Percentiles rank a stretch among this genome's conserved stretches.
phyloP scores from a whole-genome alignment of 2,113 vertebrate genomes.

The Notothenia rossii region DNA sequence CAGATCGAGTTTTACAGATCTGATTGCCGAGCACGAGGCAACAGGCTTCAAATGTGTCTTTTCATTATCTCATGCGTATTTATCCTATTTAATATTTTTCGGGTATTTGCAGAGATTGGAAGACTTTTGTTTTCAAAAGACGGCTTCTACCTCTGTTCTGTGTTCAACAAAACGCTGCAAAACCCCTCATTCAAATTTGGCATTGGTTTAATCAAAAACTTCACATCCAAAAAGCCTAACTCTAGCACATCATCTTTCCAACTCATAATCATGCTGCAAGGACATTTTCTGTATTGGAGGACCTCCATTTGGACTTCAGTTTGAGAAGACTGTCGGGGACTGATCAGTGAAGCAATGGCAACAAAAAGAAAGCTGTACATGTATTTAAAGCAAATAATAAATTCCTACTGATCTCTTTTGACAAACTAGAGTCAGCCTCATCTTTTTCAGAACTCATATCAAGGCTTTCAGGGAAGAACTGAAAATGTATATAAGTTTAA shows the following conservation, averaged over 20 bases:
- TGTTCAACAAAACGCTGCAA: conserved; percentile 43
- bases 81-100: conserved; percentile 28
- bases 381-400: conserved; percentile 83
- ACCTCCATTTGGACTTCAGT: conserved; percentile 48
- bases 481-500: conserved; percentile 51
- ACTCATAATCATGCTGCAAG: conserved; percentile 23
- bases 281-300: conserved; percentile 34
- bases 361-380: conserved; percentile 72
- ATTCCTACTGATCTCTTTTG: conserved; percentile 84
- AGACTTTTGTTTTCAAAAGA: conserved; percentile 51
- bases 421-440: conserved; percentile 66
- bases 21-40: conserved; percentile 21
- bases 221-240: conserved; percentile 44
- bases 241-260: conserved; percentile 32
- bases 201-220: conserved; percentile 30
- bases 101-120: conserved; percentile 40
- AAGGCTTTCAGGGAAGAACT: conserved; percentile 26
- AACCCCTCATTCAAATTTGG: conserved; percentile 49
- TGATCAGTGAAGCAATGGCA: conserved; percentile 60
- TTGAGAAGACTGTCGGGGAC: conserved; percentile 56
- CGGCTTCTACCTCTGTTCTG: conserved; percentile 64
- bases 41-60: conserved; percentile 42
- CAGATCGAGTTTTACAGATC: conserved; percentile 28
- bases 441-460: conserved; percentile 42
- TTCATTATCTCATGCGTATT: conserved; percentile 28